Percentiles rank a stretch among this genome's conserved stretches.
phyloP scores from a whole-genome alignment of 2,888 invertebrate genomes.

The Taenaris catops region DNA sequence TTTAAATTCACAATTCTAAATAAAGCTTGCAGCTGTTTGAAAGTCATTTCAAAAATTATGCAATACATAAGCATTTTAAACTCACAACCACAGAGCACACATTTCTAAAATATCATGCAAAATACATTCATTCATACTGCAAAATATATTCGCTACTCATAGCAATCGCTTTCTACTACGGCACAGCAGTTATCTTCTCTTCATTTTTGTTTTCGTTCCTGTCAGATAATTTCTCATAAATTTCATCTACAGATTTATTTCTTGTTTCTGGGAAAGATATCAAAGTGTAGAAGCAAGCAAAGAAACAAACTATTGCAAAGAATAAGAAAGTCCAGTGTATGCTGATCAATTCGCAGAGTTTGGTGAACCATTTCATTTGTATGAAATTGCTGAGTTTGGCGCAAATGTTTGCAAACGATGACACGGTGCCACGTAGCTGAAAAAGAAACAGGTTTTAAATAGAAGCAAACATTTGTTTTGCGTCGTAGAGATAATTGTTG shows the following conservation, averaged over 20 bases:
- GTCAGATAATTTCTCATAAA: constrained; percentile 51
- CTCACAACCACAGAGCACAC: constrained; percentile 3
- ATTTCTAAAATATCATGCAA: constrained; percentile 4
- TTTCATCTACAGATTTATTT: constrained; percentile 57
- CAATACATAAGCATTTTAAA: neutral
- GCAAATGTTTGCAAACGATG: constrained; percentile 62
- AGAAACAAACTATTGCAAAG: constrained; percentile 55
- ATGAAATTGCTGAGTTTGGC: constrained; percentile 68
- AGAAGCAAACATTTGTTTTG: too few relatives aligned
- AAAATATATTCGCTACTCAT: neutral
- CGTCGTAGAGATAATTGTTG: too few relatives aligned
- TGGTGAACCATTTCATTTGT: constrained; percentile 68
- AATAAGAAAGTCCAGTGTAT: constrained; percentile 67
- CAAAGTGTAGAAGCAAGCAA: constrained; percentile 52
- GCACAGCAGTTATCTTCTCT: constrained; percentile 22
- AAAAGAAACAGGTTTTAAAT: neutral
- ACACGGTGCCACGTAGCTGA: constrained; percentile 66
- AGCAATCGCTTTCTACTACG: constrained; percentile 15
- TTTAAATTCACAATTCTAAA: too few relatives aligned
- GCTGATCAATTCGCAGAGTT: constrained; percentile 51
- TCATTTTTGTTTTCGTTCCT: constrained; percentile 38
- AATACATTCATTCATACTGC: neutral
- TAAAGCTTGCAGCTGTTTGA: neutral
- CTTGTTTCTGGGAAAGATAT: constrained; percentile 62
- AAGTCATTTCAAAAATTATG: neutral